A percentile compares a stretch with the other conserved stretches of the same genome.
Evolutionary conservation across 2,888 invertebrate species (phyloP).

Genomic region (Galeopsomyia nigrocyanea): DNA sequence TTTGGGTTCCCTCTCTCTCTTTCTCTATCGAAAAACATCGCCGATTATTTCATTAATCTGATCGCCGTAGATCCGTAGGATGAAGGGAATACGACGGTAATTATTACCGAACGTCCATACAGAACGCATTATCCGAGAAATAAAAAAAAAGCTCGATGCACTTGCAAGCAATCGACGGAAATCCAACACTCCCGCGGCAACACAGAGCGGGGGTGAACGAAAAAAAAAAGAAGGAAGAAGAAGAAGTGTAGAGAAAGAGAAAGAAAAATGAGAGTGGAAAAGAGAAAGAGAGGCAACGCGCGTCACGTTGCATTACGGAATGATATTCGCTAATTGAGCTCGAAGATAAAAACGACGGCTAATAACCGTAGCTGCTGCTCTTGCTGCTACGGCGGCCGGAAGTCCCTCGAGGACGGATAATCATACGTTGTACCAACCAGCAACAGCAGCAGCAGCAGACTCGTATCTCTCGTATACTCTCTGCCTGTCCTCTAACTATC

Average conservation of each 20-base stretch:
- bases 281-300: constrained; percentile 49
- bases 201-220: neutral
- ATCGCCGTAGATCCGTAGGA: constrained; percentile 48
- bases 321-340: constrained; percentile 68
- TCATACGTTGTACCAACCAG: constrained; percentile 58
- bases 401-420: constrained; percentile 62
- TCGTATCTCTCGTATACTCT: constrained; percentile 20
- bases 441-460: constrained; percentile 23
- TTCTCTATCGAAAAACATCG: constrained; percentile 27
- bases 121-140: constrained; percentile 56
- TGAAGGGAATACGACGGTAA: constrained; percentile 55
- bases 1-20: neutral
- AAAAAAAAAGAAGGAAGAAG: constrained; percentile 27
- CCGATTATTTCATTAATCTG: constrained; percentile 50
- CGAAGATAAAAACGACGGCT: constrained; percentile 67
- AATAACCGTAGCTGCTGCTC: constrained; percentile 62
- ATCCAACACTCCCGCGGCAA: constrained; percentile 12
- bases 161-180: constrained; percentile 22
- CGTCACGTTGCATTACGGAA: constrained; percentile 68
- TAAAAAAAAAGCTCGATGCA: neutral
- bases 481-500: constrained; percentile 42
- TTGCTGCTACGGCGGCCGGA: constrained; percentile 34
- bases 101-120: constrained; percentile 61
- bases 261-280: constrained; percentile 21
- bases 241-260: constrained; percentile 16